A percentile compares a stretch with the other conserved stretches of the same genome.
phyloP scores from a whole-genome alignment of 2,113 vertebrate species.

The Petrocephalus microphthalmus region DNA sequence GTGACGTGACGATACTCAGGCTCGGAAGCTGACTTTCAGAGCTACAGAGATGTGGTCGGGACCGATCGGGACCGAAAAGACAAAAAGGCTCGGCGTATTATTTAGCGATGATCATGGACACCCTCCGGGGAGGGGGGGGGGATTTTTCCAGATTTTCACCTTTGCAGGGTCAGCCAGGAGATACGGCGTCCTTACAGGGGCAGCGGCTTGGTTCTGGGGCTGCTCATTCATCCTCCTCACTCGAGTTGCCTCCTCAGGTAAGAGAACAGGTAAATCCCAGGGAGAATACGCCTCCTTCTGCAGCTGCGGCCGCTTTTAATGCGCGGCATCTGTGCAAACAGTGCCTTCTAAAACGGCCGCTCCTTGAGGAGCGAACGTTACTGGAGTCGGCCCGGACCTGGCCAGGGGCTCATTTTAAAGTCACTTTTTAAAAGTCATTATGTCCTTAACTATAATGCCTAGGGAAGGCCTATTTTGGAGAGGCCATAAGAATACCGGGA shows the following conservation, averaged over 20 bases:
- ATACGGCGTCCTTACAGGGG: conserved; percentile 61
- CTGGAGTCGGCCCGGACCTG: conserved; percentile 64
- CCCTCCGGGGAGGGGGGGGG: not conserved
- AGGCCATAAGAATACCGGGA: not conserved
- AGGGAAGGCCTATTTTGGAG: not conserved
- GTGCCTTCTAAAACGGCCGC: conserved; percentile 71
- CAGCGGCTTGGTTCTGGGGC: conserved; percentile 66
- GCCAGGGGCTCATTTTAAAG: conserved; percentile 61
- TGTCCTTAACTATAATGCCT: conserved; percentile 1
- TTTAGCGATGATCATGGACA: not conserved
- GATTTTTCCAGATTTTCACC: conserved; percentile 50
- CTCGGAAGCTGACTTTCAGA: not conserved
- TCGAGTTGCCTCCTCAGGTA: conserved; percentile 67
- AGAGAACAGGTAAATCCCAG: conserved; percentile 67
- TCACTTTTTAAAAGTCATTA: conserved; percentile 37
- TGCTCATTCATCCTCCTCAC: conserved; percentile 64
- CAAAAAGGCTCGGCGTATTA: not conserved
- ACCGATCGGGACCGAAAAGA: not conserved
- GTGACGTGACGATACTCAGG: not conserved
- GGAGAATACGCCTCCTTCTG: conserved; percentile 42
- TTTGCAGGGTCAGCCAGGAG: conserved; percentile 53
- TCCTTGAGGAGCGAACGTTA: conserved; percentile 67
- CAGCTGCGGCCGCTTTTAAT: conserved; percentile 65
- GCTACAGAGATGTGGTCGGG: not conserved
- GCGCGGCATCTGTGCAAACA: conserved; percentile 73